A percentile compares a stretch with the other conserved stretches of the same genome.
Conservation (phyloP, 2,797 vertebrate genomes). For the Micrastur ruficollis region DNA sequence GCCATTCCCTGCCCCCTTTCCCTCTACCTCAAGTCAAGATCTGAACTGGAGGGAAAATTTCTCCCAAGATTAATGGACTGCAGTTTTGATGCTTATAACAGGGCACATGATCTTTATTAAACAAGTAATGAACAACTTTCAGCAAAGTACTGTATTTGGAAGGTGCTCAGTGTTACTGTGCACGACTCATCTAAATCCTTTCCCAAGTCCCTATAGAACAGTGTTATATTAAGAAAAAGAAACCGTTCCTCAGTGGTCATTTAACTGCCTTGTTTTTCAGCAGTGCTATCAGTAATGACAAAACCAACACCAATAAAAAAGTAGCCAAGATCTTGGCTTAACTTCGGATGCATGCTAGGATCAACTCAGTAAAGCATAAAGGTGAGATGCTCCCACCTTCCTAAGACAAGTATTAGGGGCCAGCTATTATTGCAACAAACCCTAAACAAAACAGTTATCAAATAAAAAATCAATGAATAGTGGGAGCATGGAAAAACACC, state of each 20-base stretch:
- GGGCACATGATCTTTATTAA: conserved; percentile 77
- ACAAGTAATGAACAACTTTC: conserved; percentile 69
- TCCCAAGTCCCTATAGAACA: background rate
- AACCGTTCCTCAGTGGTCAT: background rate
- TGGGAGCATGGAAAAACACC: background rate
- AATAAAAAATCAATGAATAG: background rate
- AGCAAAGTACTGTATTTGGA: conserved; percentile 56
- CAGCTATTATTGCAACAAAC: background rate
- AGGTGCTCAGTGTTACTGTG: conserved; percentile 43
- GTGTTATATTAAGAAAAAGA: background rate
- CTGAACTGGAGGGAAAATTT: conserved; percentile 79
- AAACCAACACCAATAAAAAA: conserved; percentile 2
- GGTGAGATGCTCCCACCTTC: background rate
- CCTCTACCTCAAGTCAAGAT: conserved; percentile 73
- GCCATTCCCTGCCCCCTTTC: conserved; percentile 41
- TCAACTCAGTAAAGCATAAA: background rate
- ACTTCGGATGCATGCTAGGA: background rate
- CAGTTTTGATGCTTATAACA: conserved; percentile 82
- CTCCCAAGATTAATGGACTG: conserved; percentile 82
- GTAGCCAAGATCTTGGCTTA: background rate
- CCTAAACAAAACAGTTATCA: background rate
- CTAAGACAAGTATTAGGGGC: background rate
- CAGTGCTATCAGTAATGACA: background rate
- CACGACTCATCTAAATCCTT: conserved; percentile 8
- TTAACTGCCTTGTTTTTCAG: conserved; percentile 29